Conservation (phyloP, 2,113 vertebrate species). For the Bombycilla garrulus region DNA sequence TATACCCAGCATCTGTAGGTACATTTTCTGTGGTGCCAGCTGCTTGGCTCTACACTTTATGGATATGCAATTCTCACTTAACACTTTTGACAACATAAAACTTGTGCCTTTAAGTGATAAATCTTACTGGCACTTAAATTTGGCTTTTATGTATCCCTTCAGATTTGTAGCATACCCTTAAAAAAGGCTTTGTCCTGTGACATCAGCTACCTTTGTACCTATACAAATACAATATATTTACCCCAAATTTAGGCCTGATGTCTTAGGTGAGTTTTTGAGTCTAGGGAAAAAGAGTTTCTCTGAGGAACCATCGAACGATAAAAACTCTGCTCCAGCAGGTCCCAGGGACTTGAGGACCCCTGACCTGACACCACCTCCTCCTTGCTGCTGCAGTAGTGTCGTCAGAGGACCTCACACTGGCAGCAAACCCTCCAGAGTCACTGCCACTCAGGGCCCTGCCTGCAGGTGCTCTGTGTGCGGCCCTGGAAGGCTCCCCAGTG, state of each 20-base stretch:
- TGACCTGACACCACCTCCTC: background rate
- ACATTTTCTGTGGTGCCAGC: background rate
- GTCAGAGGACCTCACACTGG: background rate
- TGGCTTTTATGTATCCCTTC: background rate
- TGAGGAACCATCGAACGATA: background rate
- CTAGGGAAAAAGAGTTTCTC: background rate
- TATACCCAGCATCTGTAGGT: background rate
- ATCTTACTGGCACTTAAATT: background rate
- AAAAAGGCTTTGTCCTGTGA: background rate
- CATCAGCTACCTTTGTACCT: background rate
- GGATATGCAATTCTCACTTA: slow-evolving; percentile 3
- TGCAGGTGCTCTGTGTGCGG: background rate
- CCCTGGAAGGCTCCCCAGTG: background rate
- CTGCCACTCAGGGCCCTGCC: background rate
- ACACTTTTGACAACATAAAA: background rate
- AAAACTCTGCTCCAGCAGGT: background rate
- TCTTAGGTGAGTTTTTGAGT: background rate
- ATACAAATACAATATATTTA: background rate
- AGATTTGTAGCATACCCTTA: background rate
- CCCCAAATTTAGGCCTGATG: background rate
- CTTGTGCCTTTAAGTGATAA: background rate
- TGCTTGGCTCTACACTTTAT: background rate
- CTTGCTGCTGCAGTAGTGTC: background rate
- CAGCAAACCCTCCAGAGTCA: background rate
- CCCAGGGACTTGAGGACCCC: background rate